Evolutionary conservation across 1,140 invertebrate genomes (phyloP), one percentile per base, ranked within the genome.

Genomic region (Drosophila truncata): DNA sequence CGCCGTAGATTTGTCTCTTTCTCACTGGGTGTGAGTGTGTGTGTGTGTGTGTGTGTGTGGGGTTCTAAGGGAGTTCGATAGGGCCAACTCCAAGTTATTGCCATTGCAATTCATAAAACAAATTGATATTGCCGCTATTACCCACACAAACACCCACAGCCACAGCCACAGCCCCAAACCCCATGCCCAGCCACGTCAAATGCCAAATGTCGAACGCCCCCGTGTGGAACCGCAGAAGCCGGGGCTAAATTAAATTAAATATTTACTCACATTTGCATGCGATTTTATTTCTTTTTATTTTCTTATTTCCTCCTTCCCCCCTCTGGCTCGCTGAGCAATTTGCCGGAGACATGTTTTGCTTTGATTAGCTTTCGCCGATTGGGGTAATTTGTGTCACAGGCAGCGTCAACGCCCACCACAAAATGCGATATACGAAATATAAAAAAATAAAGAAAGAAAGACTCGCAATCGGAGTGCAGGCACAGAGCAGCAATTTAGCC

Each of bases 91-190:
- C 78, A 82, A 90, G 85, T 82, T 88, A 88, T 88, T 90, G 82
- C 54, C 81, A 85, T 70, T 90, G 85, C 85, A 90, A 90, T 90
- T 90, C 85, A 90, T 90, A 90, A 90, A 90, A 91, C 86, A 90
- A 90, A 90, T 90, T 90, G 85, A 90, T 90, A 90, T 90, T 82
- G 85, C 86, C 78, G 84, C 86, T 80, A 90, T 90, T 90, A 90
- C 85, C 44, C 52, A 60, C 29, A 66, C 50, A 57, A 37, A 71
- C 37, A 46, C 31, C 52, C 39, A 70, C 27, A 42, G 29, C 27
- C 37, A 44, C 13, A 59, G n/a, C 25, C n/a, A 4, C 27, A 77
- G 27, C 25, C 46, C 27, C 49, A 18, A 2, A 9, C 2, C 46
- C 23, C 16, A 7, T 3, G 8, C n/a, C 3, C 0, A 7, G 20